Conservation (phyloP, 2,888 invertebrate species). For the Chrysolina oricalcia region DNA sequence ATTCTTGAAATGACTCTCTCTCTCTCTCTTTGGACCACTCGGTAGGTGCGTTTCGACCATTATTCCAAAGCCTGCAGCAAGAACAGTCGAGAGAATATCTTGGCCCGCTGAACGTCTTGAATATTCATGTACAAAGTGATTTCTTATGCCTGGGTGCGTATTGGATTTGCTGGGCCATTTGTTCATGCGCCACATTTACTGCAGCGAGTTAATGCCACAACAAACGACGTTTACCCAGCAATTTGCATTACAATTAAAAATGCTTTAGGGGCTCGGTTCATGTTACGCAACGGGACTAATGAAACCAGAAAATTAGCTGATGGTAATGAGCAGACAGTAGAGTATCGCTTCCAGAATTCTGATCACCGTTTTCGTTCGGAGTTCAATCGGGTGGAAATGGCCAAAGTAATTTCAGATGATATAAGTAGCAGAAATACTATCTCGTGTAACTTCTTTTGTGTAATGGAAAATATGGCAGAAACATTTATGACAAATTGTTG, state of each 20-base stretch:
- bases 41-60: neutral
- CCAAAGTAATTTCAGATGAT: too few species aligned
- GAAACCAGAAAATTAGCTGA: conserved; percentile 13
- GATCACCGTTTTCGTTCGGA: neutral
- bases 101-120: conserved; percentile 37
- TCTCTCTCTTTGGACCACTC: neutral
- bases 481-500: neutral
- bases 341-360: neutral
- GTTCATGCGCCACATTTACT: conserved; percentile 43
- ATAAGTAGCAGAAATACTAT: too few species aligned
- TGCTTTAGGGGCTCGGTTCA: conserved; percentile 22
- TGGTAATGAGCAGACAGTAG: conserved; percentile 4
- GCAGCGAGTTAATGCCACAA: conserved; percentile 36
- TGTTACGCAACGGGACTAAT: conserved; percentile 14
- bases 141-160: conserved; percentile 45
- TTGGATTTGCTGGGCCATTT: conserved; percentile 50
- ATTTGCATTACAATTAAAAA: conserved; percentile 40
- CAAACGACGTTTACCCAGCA: conserved; percentile 29
- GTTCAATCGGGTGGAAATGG: neutral
- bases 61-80: neutral
- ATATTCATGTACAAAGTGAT: conserved; percentile 52
- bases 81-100: neutral
- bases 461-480: too few species aligned
- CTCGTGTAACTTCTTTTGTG: too few species aligned
- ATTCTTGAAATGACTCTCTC: too few species aligned